phyloP scores from a whole-genome alignment of 2,113 vertebrate species.

The Melanotaenia duboulayi region DNA sequence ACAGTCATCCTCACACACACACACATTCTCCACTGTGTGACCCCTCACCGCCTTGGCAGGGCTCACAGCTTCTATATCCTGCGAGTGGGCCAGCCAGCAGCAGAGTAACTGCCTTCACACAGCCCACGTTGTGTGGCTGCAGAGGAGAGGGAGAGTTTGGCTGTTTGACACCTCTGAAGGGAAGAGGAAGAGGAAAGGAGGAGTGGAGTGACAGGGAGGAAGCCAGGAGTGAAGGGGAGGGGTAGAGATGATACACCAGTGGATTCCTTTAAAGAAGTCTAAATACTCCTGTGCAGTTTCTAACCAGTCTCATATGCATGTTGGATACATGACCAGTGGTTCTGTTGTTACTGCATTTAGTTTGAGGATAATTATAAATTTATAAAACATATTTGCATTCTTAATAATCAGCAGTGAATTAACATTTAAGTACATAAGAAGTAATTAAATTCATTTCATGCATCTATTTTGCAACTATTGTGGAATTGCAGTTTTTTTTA shows the following conservation, averaged over 20 bases:
- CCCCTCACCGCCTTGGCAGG: constrained; percentile 70
- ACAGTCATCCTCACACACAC: constrained; percentile 52
- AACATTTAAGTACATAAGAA: too few relatives aligned
- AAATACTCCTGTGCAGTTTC: not conserved
- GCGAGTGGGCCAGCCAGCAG: constrained; percentile 54
- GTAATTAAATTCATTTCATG: too few relatives aligned
- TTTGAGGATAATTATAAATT: not conserved
- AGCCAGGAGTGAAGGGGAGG: constrained; percentile 55
- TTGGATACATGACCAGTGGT: not conserved
- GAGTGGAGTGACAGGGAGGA: not conserved
- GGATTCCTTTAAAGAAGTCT: constrained; percentile 49
- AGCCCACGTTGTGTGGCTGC: constrained; percentile 68
- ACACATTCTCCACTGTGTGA: constrained; percentile 52
- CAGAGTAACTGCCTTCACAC: constrained; percentile 35
- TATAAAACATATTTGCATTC: too few relatives aligned
- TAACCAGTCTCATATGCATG: not conserved
- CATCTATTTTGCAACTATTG: not conserved
- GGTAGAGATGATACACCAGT: constrained; percentile 43
- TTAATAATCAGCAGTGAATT: too few relatives aligned
- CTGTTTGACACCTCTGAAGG: constrained; percentile 32
- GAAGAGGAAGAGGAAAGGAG: constrained; percentile 67
- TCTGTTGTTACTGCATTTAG: not conserved
- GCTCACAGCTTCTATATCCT: constrained; percentile 73
- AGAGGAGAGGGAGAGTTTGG: constrained; percentile 28
- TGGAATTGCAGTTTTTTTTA: not conserved